Conservation (phyloP, 1,140 invertebrate species). For the Drosophila pseudoananassae region DNA sequence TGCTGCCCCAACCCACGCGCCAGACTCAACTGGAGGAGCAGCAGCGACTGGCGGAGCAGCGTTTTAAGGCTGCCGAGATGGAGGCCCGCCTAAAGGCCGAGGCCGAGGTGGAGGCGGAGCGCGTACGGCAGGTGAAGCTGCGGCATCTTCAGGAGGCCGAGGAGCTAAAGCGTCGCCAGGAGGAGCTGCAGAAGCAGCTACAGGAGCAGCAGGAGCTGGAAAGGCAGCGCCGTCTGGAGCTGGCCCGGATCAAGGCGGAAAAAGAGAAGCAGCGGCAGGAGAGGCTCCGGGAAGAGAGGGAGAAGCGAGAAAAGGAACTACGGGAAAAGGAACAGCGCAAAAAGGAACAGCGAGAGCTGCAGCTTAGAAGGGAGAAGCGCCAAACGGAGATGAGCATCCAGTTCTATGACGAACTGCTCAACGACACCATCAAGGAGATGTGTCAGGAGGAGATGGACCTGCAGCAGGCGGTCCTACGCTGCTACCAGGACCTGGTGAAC, state of each 20-base stretch:
- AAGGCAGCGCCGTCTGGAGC: constrained; percentile 10
- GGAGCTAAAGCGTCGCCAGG: background rate
- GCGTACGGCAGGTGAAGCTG: constrained; percentile 15
- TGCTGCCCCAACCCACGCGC: constrained; percentile 3
- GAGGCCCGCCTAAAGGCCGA: constrained; percentile 38
- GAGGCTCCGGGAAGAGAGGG: background rate
- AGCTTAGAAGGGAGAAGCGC: constrained; percentile 3
- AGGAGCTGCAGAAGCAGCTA: constrained; percentile 1
- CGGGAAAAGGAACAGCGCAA: background rate
- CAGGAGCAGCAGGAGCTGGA: constrained; percentile 8
- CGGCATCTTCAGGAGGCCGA: constrained; percentile 1
- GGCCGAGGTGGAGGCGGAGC: constrained; percentile 29
- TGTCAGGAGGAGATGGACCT: constrained; percentile 20
- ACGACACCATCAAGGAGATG: constrained; percentile 14
- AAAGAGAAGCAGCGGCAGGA: background rate
- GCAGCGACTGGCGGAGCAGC: constrained; percentile 2
- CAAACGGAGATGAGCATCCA: background rate
- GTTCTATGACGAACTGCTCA: constrained; percentile 32
- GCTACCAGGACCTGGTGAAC: constrained; percentile 51
- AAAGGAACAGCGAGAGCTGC: background rate
- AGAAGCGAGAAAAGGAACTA: background rate
- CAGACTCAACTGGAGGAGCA: constrained; percentile 2
- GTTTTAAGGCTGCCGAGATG: constrained; percentile 46
- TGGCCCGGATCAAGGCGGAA: constrained; percentile 8
- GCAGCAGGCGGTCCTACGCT: background rate